Percentiles rank a stretch among this genome's conserved stretches.
phyloP scores from a whole-genome alignment of 2,888 invertebrate species.

The Caenorhabditis sp. region DNA sequence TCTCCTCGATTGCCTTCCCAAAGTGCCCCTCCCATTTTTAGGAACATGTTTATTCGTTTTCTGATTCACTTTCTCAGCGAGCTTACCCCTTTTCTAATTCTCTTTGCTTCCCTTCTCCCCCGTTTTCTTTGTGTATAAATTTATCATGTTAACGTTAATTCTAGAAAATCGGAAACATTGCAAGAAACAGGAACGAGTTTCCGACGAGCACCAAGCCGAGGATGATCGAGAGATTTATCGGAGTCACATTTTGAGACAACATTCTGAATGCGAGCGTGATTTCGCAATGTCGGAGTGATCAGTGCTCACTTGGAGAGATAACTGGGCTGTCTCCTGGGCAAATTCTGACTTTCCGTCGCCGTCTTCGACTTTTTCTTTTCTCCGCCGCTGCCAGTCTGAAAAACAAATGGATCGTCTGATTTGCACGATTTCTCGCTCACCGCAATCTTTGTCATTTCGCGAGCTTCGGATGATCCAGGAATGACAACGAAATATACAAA shows the following conservation, averaged over 20 bases:
- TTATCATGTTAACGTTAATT: background rate
- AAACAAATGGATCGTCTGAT: background rate
- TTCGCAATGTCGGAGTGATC: too few species aligned
- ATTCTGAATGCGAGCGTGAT: constrained; percentile 9
- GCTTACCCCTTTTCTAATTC: constrained; percentile 24
- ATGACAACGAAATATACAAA: too few species aligned
- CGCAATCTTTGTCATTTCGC: constrained; percentile 1
- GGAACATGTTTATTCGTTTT: constrained; percentile 6
- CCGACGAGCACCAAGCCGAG: background rate
- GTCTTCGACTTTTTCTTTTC: too few species aligned
- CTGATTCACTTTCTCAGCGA: constrained; percentile 43
- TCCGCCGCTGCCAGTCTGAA: too few species aligned
- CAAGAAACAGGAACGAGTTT: background rate
- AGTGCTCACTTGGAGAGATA: background rate
- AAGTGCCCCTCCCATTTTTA: constrained; percentile 11
- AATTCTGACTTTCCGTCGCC: too few species aligned
- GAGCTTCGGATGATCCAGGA: too few species aligned
- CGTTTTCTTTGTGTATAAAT: constrained; percentile 8
- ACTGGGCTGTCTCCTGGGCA: too few species aligned
- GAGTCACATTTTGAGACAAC: background rate
- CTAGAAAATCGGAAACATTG: constrained; percentile 1
- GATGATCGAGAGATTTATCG: background rate
- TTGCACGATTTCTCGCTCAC: background rate
- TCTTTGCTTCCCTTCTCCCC: constrained; percentile 1
- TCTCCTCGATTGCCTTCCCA: constrained; percentile 21